Percentiles rank a stretch among this genome's conserved stretches.
Conservation (phyloP, 2,888 invertebrate species). For the Tortrix viridana region DNA sequence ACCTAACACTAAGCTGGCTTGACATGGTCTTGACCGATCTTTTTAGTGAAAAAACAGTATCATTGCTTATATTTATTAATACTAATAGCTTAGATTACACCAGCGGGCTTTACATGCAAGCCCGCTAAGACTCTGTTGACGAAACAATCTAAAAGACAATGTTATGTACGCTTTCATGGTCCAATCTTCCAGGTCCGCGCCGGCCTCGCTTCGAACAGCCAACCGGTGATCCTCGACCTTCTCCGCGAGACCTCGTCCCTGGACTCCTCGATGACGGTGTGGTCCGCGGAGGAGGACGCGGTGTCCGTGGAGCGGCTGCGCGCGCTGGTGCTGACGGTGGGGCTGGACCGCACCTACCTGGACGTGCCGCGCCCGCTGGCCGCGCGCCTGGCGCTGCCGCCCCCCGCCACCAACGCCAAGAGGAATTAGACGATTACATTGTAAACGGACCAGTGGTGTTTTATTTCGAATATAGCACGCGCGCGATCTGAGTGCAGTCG, state of each 20-base stretch:
- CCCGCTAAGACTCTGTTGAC: too few relatives aligned
- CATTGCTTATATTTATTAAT: too few relatives aligned
- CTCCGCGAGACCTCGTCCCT: slow-evolving; percentile 77
- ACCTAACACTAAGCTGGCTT: too few relatives aligned
- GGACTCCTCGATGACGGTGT: slow-evolving; percentile 90
- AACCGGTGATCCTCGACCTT: slow-evolving; percentile 84
- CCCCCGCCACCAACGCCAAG: slow-evolving; percentile 55
- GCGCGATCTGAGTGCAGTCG: too few relatives aligned
- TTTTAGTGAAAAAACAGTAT: too few relatives aligned
- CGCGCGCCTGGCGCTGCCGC: slow-evolving; percentile 76
- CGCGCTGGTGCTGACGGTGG: slow-evolving; percentile 86
- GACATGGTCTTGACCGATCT: too few relatives aligned
- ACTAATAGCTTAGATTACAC: too few relatives aligned
- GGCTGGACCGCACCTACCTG: slow-evolving; percentile 88
- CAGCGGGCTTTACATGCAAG: too few relatives aligned
- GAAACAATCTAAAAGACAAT: too few relatives aligned
- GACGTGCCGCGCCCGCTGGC: slow-evolving; percentile 89
- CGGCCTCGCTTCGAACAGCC: slow-evolving; percentile 86
- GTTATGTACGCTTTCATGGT: too few relatives aligned
- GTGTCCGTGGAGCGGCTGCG: slow-evolving; percentile 87
- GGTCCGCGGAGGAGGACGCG: slow-evolving; percentile 88
- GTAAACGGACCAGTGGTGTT: slow-evolving; percentile 24
- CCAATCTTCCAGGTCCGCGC: slow-evolving; percentile 65
- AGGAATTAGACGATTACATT: slow-evolving; percentile 51
- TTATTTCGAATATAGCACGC: too few relatives aligned